phyloP scores from a whole-genome alignment of 2,113 vertebrate genomes.

The Centropus bengalensis region DNA sequence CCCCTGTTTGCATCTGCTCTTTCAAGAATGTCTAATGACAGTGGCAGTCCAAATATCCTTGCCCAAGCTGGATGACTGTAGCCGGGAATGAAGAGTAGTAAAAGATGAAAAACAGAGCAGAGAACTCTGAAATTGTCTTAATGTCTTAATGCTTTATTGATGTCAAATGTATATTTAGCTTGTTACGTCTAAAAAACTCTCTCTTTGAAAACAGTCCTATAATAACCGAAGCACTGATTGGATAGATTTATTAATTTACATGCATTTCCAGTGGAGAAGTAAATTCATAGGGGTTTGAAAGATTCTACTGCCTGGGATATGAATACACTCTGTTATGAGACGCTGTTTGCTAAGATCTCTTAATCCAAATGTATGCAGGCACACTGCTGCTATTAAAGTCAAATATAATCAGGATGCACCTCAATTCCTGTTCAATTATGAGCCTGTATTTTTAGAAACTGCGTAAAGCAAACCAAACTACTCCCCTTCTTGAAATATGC shows the following conservation, averaged over 20 bases:
- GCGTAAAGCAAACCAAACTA: neutral
- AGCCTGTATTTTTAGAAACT: neutral
- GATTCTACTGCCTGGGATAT: neutral
- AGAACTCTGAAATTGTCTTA: neutral
- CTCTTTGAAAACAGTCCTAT: neutral
- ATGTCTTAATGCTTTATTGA: neutral
- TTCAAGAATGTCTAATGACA: neutral
- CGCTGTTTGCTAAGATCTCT: neutral
- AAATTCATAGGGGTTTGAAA: neutral
- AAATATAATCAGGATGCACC: neutral
- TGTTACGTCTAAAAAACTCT: neutral
- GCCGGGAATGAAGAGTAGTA: neutral
- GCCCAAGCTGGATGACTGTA: neutral
- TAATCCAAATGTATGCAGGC: neutral
- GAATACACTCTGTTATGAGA: neutral
- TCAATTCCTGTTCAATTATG: neutral
- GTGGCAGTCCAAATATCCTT: neutral
- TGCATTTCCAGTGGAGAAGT: neutral
- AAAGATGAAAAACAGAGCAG: neutral
- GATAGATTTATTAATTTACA: neutral
- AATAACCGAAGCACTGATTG: neutral
- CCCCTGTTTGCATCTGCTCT: neutral
- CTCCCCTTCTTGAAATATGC: neutral
- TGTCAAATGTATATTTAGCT: neutral
- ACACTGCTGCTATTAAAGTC: neutral